A percentile compares a stretch with the other conserved stretches of the same genome.
Conservation (phyloP, 1,140 invertebrate species). For the Goniozus legneri region DNA sequence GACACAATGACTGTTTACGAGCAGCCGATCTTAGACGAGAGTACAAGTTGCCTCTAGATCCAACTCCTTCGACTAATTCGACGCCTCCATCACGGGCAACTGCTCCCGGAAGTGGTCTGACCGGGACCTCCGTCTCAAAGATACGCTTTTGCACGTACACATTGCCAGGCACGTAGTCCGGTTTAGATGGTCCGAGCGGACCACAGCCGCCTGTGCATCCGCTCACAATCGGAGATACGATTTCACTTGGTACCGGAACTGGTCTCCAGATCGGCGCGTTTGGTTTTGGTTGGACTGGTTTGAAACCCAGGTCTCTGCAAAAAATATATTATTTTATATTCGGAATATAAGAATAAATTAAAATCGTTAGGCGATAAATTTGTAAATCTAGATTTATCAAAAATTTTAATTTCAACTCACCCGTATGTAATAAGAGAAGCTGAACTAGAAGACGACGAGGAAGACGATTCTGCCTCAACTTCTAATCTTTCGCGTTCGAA, state of each 20-base stretch:
- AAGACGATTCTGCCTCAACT: background rate
- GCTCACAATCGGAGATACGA: background rate
- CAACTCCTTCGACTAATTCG: too few species aligned
- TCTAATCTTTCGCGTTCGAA: conserved; percentile 24
- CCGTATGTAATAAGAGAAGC: conserved; percentile 20
- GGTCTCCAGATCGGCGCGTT: background rate
- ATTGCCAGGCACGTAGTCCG: conserved; percentile 22
- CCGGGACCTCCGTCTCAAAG: too few species aligned
- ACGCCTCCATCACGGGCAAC: too few species aligned
- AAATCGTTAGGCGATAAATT: too few species aligned
- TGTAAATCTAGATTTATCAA: too few species aligned
- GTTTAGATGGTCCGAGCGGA: conserved; percentile 20
- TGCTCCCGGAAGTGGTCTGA: too few species aligned
- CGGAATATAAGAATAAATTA: too few species aligned
- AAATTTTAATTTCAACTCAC: conserved; percentile 15
- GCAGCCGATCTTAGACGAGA: too few species aligned
- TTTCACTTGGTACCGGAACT: background rate
- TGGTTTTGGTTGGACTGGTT: conserved; percentile 8
- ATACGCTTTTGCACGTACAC: conserved; percentile 1
- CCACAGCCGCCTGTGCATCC: conserved; percentile 14
- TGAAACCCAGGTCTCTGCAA: conserved; percentile 29
- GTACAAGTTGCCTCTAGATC: too few species aligned
- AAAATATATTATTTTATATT: background rate
- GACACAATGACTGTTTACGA: too few species aligned
- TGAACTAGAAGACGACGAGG: background rate